These are phyloP conservation scores for Diplodus puntazzo DNA, from an alignment of 2,797 vertebrate genomes.

Conservation along the genomic window DNA sequence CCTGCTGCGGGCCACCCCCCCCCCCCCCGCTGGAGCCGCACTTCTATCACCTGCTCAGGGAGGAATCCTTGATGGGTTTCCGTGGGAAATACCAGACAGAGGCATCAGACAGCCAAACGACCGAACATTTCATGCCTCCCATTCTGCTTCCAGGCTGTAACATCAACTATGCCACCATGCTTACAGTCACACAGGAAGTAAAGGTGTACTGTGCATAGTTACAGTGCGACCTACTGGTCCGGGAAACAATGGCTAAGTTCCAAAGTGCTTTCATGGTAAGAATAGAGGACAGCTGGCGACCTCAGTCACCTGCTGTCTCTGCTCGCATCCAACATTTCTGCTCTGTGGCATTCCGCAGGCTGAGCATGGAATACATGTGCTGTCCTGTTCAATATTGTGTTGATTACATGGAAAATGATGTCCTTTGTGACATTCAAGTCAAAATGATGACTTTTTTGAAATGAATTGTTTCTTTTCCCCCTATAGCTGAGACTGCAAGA, in stretches of 20 bases:
- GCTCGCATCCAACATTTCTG: conserved; percentile 40
- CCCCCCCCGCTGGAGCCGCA: conserved; percentile 54
- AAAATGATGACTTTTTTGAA: conserved; percentile 36
- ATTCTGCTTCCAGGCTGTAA: conserved; percentile 51
- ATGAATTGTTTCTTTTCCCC: conserved; percentile 11
- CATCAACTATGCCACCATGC: conserved; percentile 18
- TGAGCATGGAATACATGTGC: background rate
- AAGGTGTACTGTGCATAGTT: conserved; percentile 43
- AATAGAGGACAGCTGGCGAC: conserved; percentile 72
- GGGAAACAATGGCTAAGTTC: conserved; percentile 63
- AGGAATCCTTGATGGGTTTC: conserved; percentile 80
- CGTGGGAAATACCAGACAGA: conserved; percentile 81
- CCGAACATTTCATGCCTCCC: conserved; percentile 62
- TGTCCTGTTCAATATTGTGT: conserved; percentile 6
- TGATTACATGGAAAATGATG: background rate
- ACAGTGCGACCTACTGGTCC: conserved; percentile 10
- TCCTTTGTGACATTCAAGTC: background rate
- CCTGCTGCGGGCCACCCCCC: conserved; percentile 50
- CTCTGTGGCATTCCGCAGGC: conserved; percentile 11
- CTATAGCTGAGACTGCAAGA: conserved; percentile 20
- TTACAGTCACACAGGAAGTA: conserved; percentile 45
- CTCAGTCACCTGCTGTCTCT: conserved; percentile 68
- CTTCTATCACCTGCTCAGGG: conserved; percentile 84
- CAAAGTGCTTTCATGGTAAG: conserved; percentile 58
- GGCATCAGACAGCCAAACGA: conserved; percentile 62